Base-by-base conservation (phyloP, 2,888 invertebrate species). In the Hypsopygia costalis region DNA sequence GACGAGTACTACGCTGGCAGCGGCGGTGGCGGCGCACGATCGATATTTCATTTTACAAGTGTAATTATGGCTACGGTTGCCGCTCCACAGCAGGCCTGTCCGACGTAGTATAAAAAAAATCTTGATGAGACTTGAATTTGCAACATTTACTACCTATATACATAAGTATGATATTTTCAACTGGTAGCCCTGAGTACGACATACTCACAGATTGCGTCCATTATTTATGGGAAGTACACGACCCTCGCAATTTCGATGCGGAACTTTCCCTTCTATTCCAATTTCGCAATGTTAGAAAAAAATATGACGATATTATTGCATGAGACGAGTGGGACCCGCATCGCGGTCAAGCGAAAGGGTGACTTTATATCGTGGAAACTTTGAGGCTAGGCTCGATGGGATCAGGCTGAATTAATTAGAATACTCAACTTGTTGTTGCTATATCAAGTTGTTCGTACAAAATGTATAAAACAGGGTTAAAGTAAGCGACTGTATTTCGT, bases 231-330 rank as follows among this genome's bases (percentile, higher is more conserved):
- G 65, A 51, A 68, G 69, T 64, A 67, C 73, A 63, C 69, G 76
- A 76, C 81, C 86, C 81, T 60, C 53, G 75, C 81, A 81, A 85
- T 86, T 82, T 77, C 74, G 67, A 70, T 68, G 62, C 65, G 70
- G 62, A 77, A 75, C 76, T 79, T 79, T 77, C 78, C 80, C 81
- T 77, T 73, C 75, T 76, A 79, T 82, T 76, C 78, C 81, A 81
- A 82, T 86, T 81, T 82, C 69, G 78, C 76, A 66, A 80, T 74
- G 79, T 77, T 81, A 77, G 74, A 81, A 82, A 81, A 21, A 86
- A 86, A 87, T 85, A 87, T 86, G 80, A 83, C 80, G 82, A 78
- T 85, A 79, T 86, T 86, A 87, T 86, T 86, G 81, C 72, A 73
- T 61, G 67, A 73, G 64, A 63, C 68, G 66, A 78, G 76, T 76